Percentiles rank a stretch among this genome's conserved stretches.
Conservation (phyloP, 2,888 invertebrate genomes). For the Eulithis prunata region DNA sequence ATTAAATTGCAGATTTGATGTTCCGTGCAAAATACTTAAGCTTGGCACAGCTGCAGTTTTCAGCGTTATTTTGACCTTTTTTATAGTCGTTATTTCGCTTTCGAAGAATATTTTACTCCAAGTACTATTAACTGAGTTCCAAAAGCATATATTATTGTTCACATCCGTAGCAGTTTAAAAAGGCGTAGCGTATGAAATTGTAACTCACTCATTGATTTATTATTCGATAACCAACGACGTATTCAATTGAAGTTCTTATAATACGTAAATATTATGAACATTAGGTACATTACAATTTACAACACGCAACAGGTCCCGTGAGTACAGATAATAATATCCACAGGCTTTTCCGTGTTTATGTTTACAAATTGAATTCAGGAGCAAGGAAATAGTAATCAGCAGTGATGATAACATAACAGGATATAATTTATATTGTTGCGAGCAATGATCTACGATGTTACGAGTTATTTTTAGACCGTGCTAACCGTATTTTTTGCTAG, state of each 20-base stretch:
- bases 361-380: conserved; percentile 19
- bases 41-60: not conserved
- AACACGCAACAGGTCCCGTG: not conserved
- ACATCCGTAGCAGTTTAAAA: not conserved
- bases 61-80: not conserved
- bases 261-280: conserved; percentile 3
- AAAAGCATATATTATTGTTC: not conserved
- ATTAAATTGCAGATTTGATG: not conserved
- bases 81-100: not conserved
- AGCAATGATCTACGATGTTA: not conserved
- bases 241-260: not conserved
- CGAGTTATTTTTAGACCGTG: conserved; percentile 12
- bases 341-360: conserved; percentile 1
- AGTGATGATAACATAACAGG: conserved; percentile 11
- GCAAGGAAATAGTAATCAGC: conserved; percentile 16
- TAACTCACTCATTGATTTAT: conserved; percentile 4
- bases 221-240: conserved; percentile 11
- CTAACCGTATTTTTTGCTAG: not conserved
- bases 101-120: no score
- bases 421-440: conserved; percentile 1
- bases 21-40: not conserved
- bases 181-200: conserved; percentile 15
- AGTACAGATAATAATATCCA: not conserved
- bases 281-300: not conserved
- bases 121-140: not conserved